Evolutionary conservation across 1,140 invertebrate species (phyloP).

Genomic region (Bradynema listronoti): DNA sequence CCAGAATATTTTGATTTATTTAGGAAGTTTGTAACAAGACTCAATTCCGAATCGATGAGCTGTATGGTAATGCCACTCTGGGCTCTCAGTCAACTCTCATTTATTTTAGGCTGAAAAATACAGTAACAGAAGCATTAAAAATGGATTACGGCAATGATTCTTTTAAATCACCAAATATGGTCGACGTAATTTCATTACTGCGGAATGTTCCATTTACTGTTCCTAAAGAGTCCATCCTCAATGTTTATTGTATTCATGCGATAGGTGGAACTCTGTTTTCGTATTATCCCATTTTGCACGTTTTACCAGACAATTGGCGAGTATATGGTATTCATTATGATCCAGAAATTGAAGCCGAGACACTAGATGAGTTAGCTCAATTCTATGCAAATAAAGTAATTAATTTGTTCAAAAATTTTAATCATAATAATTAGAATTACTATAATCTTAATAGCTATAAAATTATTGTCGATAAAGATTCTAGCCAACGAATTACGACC

Average conservation of each 20-base stretch:
- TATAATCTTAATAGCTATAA: neutral
- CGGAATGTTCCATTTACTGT: too few species aligned
- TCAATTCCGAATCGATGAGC: too few species aligned
- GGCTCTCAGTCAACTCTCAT: too few species aligned
- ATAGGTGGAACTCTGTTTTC: slow-evolving; percentile 46
- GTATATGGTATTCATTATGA: slow-evolving; percentile 46
- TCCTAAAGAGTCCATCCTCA: too few species aligned
- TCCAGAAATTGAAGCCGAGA: slow-evolving; percentile 9
- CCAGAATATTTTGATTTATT: neutral
- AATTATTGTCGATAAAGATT: slow-evolving; percentile 27
- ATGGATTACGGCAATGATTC: too few species aligned
- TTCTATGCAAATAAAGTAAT: slow-evolving; percentile 38
- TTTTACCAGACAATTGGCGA: slow-evolving; percentile 29
- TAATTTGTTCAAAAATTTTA: neutral
- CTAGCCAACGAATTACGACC: neutral
- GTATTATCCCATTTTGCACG: slow-evolving; percentile 33
- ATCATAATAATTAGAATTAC: slow-evolving; percentile 10
- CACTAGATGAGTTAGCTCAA: slow-evolving; percentile 35
- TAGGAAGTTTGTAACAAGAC: neutral
- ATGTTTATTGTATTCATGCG: slow-evolving; percentile 41
- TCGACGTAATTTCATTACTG: too few species aligned
- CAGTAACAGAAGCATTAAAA: too few species aligned
- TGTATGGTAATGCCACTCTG: too few species aligned
- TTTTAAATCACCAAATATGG: too few species aligned
- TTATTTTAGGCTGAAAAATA: too few species aligned